Percentiles rank a stretch among this genome's conserved stretches.
Conservation (phyloP, 2,113 vertebrate species). For the Cheirogaleus medius region DNA sequence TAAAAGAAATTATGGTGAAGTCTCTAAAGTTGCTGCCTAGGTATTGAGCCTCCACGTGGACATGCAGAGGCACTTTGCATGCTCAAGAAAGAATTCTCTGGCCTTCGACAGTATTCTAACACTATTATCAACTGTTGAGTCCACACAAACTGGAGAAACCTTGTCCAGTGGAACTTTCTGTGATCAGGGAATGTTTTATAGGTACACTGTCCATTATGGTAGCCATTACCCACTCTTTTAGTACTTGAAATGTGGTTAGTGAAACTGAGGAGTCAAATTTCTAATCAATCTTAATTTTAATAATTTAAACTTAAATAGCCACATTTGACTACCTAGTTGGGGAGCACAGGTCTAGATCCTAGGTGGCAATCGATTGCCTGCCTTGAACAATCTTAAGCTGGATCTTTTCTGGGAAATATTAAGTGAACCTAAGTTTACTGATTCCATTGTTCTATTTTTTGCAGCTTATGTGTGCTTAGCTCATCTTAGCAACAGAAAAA, state of each 20-base stretch:
- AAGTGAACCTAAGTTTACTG: neutral
- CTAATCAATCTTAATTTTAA: neutral
- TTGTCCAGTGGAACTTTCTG: neutral
- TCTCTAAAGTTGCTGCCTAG: neutral
- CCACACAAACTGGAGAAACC: neutral
- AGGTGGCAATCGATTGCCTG: neutral
- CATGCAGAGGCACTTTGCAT: rapidly evolving
- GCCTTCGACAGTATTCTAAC: neutral
- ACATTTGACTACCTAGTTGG: neutral
- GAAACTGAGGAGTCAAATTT: neutral
- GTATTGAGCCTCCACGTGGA: neutral
- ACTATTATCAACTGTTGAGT: neutral
- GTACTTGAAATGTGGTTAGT: neutral
- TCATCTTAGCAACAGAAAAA: neutral
- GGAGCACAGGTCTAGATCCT: neutral
- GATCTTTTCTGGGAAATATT: neutral
- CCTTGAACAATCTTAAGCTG: neutral
- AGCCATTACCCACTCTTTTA: neutral
- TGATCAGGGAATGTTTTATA: neutral
- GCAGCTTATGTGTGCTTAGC: neutral
- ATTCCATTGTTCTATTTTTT: neutral
- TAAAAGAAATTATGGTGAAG: neutral
- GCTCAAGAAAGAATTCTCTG: neutral
- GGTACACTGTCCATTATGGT: neutral
- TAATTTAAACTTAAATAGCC: neutral